These are phyloP conservation scores for Lota lota DNA, from an alignment of 2,113 vertebrate genomes.

Conservation along the genomic window DNA sequence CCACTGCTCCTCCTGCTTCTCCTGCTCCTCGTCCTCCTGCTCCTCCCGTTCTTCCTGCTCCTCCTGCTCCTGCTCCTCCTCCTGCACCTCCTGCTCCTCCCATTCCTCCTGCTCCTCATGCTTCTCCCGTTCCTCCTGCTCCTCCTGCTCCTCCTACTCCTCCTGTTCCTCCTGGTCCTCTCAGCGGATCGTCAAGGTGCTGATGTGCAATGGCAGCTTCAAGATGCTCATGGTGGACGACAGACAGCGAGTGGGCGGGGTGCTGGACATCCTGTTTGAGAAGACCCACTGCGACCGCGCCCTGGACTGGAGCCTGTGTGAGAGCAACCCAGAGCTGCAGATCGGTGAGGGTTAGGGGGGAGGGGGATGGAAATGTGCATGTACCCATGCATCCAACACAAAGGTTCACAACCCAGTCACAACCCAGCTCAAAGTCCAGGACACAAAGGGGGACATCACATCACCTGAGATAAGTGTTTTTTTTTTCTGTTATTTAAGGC, in stretches of 20 bases:
- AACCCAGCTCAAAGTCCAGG: too few relatives aligned
- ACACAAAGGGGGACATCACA: too few relatives aligned
- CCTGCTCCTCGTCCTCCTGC: background rate
- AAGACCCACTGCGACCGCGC: constrained; percentile 88
- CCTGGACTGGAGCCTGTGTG: constrained; percentile 87
- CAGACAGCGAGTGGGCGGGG: constrained; percentile 81
- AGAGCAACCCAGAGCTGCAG: constrained; percentile 85
- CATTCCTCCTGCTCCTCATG: background rate
- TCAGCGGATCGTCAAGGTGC: constrained; percentile 87
- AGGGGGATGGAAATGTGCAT: background rate
- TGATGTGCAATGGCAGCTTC: constrained; percentile 83
- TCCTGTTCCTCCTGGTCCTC: background rate
- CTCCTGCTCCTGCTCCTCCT: background rate
- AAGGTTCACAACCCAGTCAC: background rate
- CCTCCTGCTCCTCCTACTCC: background rate
- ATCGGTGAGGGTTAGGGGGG: constrained; percentile 78
- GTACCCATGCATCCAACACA: background rate
- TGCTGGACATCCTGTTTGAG: constrained; percentile 88
- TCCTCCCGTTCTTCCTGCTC: background rate
- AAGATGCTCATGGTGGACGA: constrained; percentile 95
- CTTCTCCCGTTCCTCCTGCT: background rate
- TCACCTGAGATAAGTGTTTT: too few relatives aligned
- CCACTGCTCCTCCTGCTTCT: background rate
- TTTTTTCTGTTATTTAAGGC: too few relatives aligned
- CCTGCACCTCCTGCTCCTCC: background rate